Evolutionary conservation across 2,113 vertebrate genomes (phyloP).

Genomic region (Anguilla rostrata): DNA sequence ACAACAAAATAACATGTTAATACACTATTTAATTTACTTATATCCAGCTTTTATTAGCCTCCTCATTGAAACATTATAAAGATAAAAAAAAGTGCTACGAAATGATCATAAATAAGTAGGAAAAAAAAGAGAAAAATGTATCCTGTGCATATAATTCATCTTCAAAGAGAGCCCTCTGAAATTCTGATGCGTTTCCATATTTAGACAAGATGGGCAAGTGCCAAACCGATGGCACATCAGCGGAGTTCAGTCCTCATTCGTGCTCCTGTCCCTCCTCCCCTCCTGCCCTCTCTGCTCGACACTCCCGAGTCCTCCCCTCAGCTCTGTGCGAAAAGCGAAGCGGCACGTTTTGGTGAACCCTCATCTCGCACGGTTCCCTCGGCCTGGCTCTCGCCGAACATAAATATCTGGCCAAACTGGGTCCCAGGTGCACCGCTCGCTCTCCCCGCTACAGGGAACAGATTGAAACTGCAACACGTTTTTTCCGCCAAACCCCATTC

Average conservation of each 20-base stretch:
- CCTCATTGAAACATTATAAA: not conserved
- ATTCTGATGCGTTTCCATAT: slow-evolving; percentile 46
- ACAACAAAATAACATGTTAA: not conserved
- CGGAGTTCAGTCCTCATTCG: slow-evolving; percentile 18
- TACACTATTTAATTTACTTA: not conserved
- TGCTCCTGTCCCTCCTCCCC: not conserved
- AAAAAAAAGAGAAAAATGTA: slow-evolving; percentile 29
- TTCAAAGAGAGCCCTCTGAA: slow-evolving; percentile 42
- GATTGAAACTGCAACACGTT: not conserved
- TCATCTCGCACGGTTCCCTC: not conserved
- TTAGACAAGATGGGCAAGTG: slow-evolving; percentile 29
- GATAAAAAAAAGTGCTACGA: not conserved
- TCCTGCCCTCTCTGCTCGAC: too few relatives aligned
- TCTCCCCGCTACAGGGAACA: not conserved
- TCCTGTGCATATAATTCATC: slow-evolving; percentile 47
- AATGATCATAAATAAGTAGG: not conserved
- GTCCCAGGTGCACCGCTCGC: not conserved
- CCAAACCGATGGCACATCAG: slow-evolving; percentile 30
- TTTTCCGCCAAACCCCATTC: not conserved
- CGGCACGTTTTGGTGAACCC: not conserved
- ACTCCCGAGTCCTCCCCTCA: not conserved
- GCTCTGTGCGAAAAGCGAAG: not conserved
- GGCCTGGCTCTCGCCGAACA: not conserved
- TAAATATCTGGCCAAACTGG: not conserved
- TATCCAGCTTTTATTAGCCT: not conserved